Conservation (phyloP, 2,797 vertebrate species). For the Ispidina lecontei region DNA sequence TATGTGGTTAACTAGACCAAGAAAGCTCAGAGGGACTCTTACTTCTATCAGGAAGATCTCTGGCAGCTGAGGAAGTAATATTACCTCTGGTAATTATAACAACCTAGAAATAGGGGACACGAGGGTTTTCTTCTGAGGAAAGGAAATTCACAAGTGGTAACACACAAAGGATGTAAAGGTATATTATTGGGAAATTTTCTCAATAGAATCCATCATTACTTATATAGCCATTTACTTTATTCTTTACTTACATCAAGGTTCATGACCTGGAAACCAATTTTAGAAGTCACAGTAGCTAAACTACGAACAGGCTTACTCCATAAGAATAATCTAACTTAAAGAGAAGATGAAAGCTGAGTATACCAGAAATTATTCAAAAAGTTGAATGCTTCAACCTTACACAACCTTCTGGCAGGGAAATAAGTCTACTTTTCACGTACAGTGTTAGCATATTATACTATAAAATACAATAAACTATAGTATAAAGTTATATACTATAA, state of each 20-base stretch:
- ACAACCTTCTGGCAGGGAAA: background rate
- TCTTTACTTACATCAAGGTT: background rate
- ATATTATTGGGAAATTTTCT: background rate
- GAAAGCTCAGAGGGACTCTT: background rate
- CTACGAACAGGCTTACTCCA: background rate
- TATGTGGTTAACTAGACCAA: slow-evolving; percentile 21
- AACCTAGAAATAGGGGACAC: background rate
- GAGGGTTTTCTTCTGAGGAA: background rate
- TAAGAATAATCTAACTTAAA: background rate
- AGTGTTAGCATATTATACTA: background rate
- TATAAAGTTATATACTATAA: background rate
- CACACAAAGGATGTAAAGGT: background rate
- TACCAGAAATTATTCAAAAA: background rate
- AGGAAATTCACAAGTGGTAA: background rate
- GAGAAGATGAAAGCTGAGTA: background rate
- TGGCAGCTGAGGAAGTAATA: background rate
- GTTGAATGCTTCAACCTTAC: background rate
- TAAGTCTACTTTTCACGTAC: background rate
- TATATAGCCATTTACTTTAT: background rate
- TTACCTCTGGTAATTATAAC: background rate
- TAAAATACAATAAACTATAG: background rate
- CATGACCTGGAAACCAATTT: background rate
- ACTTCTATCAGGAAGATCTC: background rate
- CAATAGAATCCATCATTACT: background rate
- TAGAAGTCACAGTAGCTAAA: background rate